These are phyloP conservation scores for Aepyceros melampus DNA, from an alignment of 2,113 vertebrate species.

Conservation along the genomic window DNA sequence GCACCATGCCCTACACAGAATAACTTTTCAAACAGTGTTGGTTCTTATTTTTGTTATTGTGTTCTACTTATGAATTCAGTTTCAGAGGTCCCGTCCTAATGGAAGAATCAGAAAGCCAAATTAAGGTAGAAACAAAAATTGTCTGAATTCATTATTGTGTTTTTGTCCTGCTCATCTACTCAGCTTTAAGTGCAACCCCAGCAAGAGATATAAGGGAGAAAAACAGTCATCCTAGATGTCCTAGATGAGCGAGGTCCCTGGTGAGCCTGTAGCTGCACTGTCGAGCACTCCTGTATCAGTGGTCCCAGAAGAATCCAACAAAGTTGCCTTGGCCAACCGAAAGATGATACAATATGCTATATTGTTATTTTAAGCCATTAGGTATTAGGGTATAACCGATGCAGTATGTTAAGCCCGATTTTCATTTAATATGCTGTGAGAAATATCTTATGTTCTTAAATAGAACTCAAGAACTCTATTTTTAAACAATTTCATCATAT, in stretches of 20 bases:
- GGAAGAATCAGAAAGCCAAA: not conserved
- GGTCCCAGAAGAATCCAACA: not conserved
- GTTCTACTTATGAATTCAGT: not conserved
- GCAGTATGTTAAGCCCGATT: not conserved
- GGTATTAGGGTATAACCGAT: not conserved
- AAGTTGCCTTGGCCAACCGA: not conserved
- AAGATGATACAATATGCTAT: not conserved
- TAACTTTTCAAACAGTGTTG: not conserved
- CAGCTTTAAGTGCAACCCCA: not conserved
- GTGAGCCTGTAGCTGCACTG: not conserved
- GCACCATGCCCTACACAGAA: not conserved
- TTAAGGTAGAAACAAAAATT: not conserved
- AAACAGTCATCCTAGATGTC: not conserved
- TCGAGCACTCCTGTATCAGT: accelerated
- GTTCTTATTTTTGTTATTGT: not conserved
- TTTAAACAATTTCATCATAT: not conserved
- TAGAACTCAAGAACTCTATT: not conserved
- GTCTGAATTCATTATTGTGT: not conserved
- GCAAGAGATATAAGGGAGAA: not conserved
- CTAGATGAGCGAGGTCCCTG: not conserved
- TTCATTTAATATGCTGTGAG: not conserved
- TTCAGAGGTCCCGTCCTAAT: not conserved
- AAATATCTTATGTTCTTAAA: not conserved
- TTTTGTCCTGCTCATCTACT: not conserved
- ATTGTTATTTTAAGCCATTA: not conserved